phyloP scores from a whole-genome alignment of 2,797 vertebrate species.

The Platyrinchus mystaceus region DNA sequence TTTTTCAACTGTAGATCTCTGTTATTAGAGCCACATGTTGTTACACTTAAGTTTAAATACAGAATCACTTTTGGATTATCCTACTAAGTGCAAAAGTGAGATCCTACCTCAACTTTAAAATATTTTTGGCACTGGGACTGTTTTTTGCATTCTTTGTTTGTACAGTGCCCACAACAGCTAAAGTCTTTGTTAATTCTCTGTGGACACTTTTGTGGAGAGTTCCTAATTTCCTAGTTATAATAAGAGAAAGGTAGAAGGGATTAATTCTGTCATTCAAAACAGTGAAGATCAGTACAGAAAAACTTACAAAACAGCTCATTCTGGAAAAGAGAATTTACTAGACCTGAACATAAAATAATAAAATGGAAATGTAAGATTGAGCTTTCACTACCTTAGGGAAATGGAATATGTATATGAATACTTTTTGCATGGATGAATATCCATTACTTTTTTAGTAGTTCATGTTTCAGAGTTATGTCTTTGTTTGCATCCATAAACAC shows the following conservation, averaged over 20 bases:
- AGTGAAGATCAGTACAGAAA: not conserved
- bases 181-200: not conserved
- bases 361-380: not conserved
- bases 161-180: not conserved
- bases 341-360: not conserved
- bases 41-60: not conserved
- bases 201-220: not conserved
- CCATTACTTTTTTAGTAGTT: not conserved
- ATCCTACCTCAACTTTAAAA: not conserved
- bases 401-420: not conserved
- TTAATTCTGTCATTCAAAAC: not conserved
- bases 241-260: not conserved
- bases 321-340: not conserved
- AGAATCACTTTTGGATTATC: not conserved
- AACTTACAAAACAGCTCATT: not conserved
- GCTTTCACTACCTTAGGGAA: not conserved
- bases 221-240: not conserved
- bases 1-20: not conserved
- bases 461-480: not conserved
- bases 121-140: not conserved
- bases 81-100: not conserved
- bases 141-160: not conserved
- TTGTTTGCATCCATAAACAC: not conserved
- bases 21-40: not conserved
- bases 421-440: not conserved